These are phyloP conservation scores for Drosophila ananassae DNA, from an alignment of 1,140 invertebrate genomes.

Conservation along the genomic window DNA sequence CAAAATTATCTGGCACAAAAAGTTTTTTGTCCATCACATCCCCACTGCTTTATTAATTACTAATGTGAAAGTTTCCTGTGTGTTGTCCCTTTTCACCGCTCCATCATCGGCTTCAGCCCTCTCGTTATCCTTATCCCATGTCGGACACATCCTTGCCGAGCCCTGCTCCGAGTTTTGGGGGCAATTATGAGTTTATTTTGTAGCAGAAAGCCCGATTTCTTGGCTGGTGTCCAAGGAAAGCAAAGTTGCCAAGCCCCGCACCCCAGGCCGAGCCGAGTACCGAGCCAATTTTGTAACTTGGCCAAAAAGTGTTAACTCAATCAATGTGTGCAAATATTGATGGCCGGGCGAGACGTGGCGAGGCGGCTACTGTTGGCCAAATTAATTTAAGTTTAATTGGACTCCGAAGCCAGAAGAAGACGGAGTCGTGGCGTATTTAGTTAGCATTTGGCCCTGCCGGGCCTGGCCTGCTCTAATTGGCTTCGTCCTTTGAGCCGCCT, in stretches of 20 bases:
- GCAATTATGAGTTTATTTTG: slow-evolving; percentile 63
- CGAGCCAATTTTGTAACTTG: slow-evolving; percentile 63
- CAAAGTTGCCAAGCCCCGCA: slow-evolving; percentile 1
- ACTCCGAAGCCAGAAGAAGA: slow-evolving; percentile 22
- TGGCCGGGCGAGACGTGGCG: slow-evolving; percentile 1
- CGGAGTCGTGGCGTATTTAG: slow-evolving; percentile 40
- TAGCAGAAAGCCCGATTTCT: slow-evolving; percentile 33
- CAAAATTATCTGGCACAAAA: slow-evolving; percentile 59
- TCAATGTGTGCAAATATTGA: slow-evolving; percentile 62
- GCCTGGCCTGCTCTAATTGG: slow-evolving; percentile 23
- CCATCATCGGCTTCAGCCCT: slow-evolving; percentile 15
- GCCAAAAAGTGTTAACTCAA: slow-evolving; percentile 75
- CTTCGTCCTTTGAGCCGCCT: slow-evolving; percentile 1
- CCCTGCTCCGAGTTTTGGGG: slow-evolving; percentile 9
- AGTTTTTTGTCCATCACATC: slow-evolving; percentile 58
- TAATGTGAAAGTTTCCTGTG: slow-evolving; percentile 71
- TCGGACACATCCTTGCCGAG: background rate
- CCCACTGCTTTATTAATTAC: slow-evolving; percentile 65
- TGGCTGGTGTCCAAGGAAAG: slow-evolving; percentile 34
- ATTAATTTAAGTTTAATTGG: slow-evolving; percentile 79
- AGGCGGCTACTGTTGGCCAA: slow-evolving; percentile 32
- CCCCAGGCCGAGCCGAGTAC: slow-evolving; percentile 1
- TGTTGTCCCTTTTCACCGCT: slow-evolving; percentile 42
- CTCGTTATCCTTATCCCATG: slow-evolving; percentile 12
- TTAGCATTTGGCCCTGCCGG: slow-evolving; percentile 35